Base-by-base conservation (phyloP, 2,113 vertebrate genomes). In the Haemorhous mexicanus region DNA sequence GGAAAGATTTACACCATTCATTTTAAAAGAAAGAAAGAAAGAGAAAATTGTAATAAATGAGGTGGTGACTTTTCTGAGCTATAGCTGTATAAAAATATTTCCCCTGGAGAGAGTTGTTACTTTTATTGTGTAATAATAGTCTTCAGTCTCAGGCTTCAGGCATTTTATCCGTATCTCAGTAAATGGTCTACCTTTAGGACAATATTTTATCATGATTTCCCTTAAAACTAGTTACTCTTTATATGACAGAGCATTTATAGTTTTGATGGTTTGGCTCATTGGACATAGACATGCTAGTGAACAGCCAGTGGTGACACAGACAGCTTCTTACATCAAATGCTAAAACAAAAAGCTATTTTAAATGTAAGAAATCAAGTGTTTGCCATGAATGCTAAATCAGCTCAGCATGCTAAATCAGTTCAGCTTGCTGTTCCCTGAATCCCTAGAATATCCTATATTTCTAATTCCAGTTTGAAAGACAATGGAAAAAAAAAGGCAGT, bases 181-280 rank as follows among this genome's bases (percentile, higher is more conserved):
- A 97, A 97, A 94, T 83, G 75, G 16, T 85, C 82, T 95, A 85
- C 81, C 74, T 91, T 70, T 87, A 95, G 84, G 84, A 85, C 75
- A 90, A 85, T 95, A 95, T 95, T 97, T 95, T 89, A 93, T 95
- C 77, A 91, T 62, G 87, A 94, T 95, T 95, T 69, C 59, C 70
- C 84, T 89, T 96, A 91, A 93, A 97, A 94, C 70, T 93, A 97
- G 81, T 94, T 95, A 89, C 84, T 94, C 82, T 94, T 94, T 96
- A 93, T 94, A 85, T 87, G 82, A 87, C 74, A 91, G 63, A 85
- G 21, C 78, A 83, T 90, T 95, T 91, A 89, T 73, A 85, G 74
- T 66, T 94, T 87, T 95, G 87, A 87, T 91, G 35, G 74, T 91
- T 85, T 95, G 70, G 52, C n/a, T 96, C 74, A 62, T 73, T 93